Conservation (phyloP, 2,888 invertebrate genomes). For the Synanthedon myopaeformis region DNA sequence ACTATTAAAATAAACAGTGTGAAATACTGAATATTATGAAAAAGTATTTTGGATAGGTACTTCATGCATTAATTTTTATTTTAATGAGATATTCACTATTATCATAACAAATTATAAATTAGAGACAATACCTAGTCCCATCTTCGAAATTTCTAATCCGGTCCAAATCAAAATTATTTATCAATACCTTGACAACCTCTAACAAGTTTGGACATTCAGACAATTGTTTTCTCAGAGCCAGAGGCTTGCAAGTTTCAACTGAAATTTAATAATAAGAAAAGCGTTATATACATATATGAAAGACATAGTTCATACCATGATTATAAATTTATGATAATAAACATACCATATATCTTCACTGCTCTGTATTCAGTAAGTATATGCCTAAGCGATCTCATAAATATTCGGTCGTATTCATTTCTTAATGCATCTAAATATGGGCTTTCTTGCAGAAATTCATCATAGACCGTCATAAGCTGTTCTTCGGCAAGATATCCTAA, state of each 20-base stretch:
- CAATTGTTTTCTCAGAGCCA: constrained; percentile 40
- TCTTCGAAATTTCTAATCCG: constrained; percentile 29
- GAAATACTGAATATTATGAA: no score
- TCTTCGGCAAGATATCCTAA: constrained; percentile 62
- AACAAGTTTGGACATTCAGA: constrained; percentile 48
- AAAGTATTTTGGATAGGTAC: no score
- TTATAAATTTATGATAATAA: background rate
- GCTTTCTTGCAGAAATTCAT: constrained; percentile 60
- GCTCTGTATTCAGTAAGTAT: constrained; percentile 63
- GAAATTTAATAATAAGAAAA: constrained; percentile 18
- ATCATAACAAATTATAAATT: no score
- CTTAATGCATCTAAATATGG: constrained; percentile 54
- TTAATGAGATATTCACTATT: no score
- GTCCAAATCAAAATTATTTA: constrained; percentile 38
- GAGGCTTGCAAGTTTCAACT: constrained; percentile 59
- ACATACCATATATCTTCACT: constrained; percentile 53
- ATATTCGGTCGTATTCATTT: constrained; percentile 61
- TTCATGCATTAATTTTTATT: no score
- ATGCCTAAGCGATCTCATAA: constrained; percentile 59
- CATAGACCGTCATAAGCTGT: constrained; percentile 62
- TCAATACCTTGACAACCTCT: constrained; percentile 48
- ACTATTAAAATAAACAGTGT: no score
- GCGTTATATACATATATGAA: background rate
- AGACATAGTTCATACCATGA: background rate
- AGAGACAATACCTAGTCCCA: constrained; percentile 25